These are phyloP conservation scores for Manis javanica DNA, from an alignment of 2,797 vertebrate species.

Conservation along the genomic window DNA sequence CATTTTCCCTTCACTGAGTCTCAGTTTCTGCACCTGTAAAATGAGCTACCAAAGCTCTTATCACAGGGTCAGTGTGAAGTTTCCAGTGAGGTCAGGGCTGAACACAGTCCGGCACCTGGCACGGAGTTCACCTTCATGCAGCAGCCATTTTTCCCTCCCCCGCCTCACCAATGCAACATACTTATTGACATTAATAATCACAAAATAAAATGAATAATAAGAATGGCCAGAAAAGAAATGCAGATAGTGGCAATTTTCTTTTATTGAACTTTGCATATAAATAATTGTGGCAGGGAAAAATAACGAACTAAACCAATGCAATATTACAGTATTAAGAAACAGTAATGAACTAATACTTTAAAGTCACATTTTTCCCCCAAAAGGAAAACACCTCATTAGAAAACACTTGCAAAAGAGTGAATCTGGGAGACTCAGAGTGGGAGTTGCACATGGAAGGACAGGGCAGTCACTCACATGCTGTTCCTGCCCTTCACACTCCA, in stretches of 20 bases:
- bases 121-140: neutral
- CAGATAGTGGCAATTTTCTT: neutral
- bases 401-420: neutral
- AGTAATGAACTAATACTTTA: neutral
- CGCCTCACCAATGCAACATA: neutral
- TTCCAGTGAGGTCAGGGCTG: neutral
- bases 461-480: accelerated
- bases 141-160: neutral
- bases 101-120: neutral
- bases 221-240: neutral
- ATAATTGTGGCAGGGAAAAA: neutral
- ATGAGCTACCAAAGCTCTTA: neutral
- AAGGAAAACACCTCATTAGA: neutral
- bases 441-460: accelerated
- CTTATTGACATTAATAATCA: neutral
- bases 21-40: neutral
- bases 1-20: neutral
- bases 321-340: neutral
- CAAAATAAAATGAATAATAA: neutral
- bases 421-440: neutral
- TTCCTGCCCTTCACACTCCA: neutral
- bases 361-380: neutral
- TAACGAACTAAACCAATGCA: neutral
- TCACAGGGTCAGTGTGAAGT: neutral
- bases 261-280: neutral